Percentiles rank a stretch among this genome's conserved stretches.
Conservation (phyloP, 2,797 vertebrate genomes). For the Clarias fuscus region DNA sequence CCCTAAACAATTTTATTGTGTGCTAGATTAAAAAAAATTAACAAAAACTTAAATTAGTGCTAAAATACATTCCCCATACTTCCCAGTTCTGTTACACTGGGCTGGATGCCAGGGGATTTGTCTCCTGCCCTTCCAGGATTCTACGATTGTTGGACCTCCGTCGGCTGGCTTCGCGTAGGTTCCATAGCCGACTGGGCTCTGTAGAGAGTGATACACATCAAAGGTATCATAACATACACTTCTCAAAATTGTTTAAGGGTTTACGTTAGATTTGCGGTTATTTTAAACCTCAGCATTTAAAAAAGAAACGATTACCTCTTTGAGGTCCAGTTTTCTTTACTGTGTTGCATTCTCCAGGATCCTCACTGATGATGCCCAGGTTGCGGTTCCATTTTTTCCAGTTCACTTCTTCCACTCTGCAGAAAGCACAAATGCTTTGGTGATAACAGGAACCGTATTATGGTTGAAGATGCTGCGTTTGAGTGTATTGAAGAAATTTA, state of each 20-base stretch:
- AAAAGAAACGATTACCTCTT: conserved; percentile 36
- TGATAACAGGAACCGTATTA: neutral
- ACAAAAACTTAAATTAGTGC: neutral
- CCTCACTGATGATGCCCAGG: conserved; percentile 89
- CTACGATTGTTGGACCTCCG: neutral
- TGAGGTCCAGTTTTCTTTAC: neutral
- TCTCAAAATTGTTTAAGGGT: neutral
- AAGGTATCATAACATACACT: neutral
- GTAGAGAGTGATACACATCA: conserved; percentile 41
- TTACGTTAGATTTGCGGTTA: neutral
- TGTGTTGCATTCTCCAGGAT: conserved; percentile 73
- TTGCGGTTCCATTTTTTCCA: conserved; percentile 97
- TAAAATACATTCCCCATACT: neutral
- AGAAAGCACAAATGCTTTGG: conserved; percentile 60
- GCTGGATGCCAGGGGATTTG: conserved; percentile 51
- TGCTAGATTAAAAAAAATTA: neutral
- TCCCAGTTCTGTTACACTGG: conserved; percentile 44
- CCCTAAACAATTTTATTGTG: neutral
- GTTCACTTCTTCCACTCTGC: conserved; percentile 94
- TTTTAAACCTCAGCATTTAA: neutral
- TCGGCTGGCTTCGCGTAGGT: conserved; percentile 53
- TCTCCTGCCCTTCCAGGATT: conserved; percentile 58
- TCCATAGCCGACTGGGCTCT: conserved; percentile 67
- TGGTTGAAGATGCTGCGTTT: neutral
- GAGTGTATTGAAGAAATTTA: neutral